Base-by-base conservation (phyloP, 2,888 invertebrate species). In the Amblyjoppa proteus region DNA sequence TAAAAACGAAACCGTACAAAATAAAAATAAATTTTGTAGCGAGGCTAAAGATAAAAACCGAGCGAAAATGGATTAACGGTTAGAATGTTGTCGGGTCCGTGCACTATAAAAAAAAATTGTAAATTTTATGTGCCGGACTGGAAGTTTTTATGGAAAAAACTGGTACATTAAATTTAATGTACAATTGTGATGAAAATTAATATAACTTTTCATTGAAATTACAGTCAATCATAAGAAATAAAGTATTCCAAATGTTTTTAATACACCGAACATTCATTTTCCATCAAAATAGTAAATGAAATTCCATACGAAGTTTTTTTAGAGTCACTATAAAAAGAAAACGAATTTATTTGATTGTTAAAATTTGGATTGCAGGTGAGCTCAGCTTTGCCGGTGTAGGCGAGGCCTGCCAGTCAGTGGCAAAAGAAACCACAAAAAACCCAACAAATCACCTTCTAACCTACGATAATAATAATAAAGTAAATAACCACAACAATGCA, bases 351-450 rank as follows among this genome's bases (percentile, higher is more conserved):
- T 16, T 4, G 41, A 49, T 16, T 1, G 16, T 49, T 4, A 4
- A 49, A 3, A 49, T 81, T 76, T 28, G 53, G 53, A 66, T 92
- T 91, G 4, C 89, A 94, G 94, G 93, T 94, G 93, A 94, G 93
- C 92, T 92, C 89, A 88, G 92, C 93, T 93, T 92, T 91, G 91
- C 92, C 92, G 92, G 93, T 92, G 91, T 90, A 92, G 91, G 92
- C 90, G 91, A 92, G 93, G 92, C 91, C 92, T 91, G 93, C 92
- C 92, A 93, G 93, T 94, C 93, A 92, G 91, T 93, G 92, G 92
- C 92, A 91, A 90, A 92, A 91, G 91, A 92, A 92, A 93, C 92
- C 92, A 93, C 92, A 92, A 92, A 92, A 91, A 90, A 93, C 91
- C 91, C 92, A 93, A 92, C 92, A 92, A 92, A 93, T 92, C 91